A percentile compares a stretch with the other conserved stretches of the same genome.
Evolutionary conservation across 2,888 invertebrate species (phyloP).

Genomic region (Drosophila subquinaria): DNA sequence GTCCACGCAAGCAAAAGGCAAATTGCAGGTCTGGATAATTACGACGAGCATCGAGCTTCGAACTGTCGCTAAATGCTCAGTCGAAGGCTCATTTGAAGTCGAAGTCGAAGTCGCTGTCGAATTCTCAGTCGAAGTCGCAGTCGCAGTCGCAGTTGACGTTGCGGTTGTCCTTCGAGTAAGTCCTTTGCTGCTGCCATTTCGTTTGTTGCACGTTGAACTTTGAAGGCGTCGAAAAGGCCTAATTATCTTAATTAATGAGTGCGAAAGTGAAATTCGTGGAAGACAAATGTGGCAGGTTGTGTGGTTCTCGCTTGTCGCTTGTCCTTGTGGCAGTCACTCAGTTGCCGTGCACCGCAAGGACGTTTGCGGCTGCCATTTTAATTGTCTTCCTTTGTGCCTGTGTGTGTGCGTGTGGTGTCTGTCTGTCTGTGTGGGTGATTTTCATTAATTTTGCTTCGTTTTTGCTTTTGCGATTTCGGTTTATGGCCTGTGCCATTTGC

Average conservation of each 20-base stretch:
- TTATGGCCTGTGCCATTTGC: constrained; percentile 55
- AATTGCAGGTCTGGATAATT: constrained; percentile 54
- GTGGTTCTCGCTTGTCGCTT: constrained; percentile 1
- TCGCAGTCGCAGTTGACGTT: background rate
- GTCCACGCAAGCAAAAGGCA: constrained; percentile 44
- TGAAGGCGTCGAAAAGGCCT: constrained; percentile 76
- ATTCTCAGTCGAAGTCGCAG: background rate
- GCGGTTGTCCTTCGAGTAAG: constrained; percentile 20
- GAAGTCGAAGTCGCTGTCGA: background rate
- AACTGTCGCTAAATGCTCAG: constrained; percentile 49
- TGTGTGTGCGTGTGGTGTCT: constrained; percentile 43
- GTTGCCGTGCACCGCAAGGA: constrained; percentile 63
- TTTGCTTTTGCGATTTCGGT: constrained; percentile 67
- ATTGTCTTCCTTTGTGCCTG: constrained; percentile 60
- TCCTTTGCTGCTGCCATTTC: constrained; percentile 27
- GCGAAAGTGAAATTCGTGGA: constrained; percentile 77
- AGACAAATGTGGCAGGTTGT: constrained; percentile 69
- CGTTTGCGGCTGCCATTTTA: constrained; percentile 74
- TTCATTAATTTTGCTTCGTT: constrained; percentile 76
- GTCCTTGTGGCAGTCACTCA: constrained; percentile 60
- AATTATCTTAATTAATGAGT: constrained; percentile 83
- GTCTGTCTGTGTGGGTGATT: constrained; percentile 57
- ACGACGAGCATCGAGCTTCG: constrained; percentile 34
- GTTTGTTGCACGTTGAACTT: constrained; percentile 70
- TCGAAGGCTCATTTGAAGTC: constrained; percentile 1